Evolutionary conservation across 1,140 invertebrate species (phyloP), one percentile per base, ranked within the genome.

Genomic region (Chelonus insularis): DNA sequence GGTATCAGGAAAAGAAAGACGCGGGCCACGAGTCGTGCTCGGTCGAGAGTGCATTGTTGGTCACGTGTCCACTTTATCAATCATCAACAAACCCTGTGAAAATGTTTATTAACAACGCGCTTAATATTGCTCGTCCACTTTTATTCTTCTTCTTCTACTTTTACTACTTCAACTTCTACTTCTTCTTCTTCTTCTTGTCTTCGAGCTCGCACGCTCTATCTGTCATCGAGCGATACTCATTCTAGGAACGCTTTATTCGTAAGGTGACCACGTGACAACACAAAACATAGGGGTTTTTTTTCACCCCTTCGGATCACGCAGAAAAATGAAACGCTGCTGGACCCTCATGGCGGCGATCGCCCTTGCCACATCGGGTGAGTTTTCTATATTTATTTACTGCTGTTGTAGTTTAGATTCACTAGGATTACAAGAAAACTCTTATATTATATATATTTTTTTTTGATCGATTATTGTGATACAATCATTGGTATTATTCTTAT

Each of bases 321-420:
- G 65, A 71, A 81, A 78, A 72, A 82, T 80, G 79, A 78, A 67
- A 76, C 72, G 73, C 65, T 80, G 73, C 68, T 82, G 79, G 78
- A 76, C 75, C 60, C 71, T 82, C 64, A 75, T 82, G 72, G 78
- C 78, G 75, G 78, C 76, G 60, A 78, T 80, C 74, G 79, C 78
- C 77, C 76, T 80, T 69, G 77, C 77, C 75, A 73, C 76, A 67
- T 76, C 76, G 63, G 78, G 79, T 82, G 66, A 82, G 79, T 78
- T 65, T 61, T 57, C 37, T 57, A 50, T 62, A 29, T 54, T 8
- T 57, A 41, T 45, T 59, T 47, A 45, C 25, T 16, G 9, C 16
- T 45, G 21, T 57, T 16, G 16, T 20, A 18, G 12, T 3, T 43
- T 16, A 16, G 14, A 16, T 8, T 18, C n/a, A 5, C 5, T 5